Evolutionary conservation across 2,113 vertebrate genomes (phyloP).

Genomic region (Otus sunia): DNA sequence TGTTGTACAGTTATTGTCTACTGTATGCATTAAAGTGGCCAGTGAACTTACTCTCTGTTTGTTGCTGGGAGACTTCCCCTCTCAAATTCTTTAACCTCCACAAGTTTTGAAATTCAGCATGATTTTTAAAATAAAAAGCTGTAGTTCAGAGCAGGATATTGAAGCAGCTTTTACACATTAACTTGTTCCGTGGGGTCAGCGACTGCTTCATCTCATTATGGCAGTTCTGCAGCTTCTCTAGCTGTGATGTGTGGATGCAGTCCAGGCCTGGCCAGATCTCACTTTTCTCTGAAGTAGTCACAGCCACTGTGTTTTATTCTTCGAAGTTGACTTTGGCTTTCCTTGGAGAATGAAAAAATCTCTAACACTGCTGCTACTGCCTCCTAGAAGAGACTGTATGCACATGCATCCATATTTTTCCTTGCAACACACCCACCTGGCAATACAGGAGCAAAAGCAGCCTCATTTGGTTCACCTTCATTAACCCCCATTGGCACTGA

Average conservation of each 20-base stretch:
- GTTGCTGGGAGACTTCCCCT: background rate
- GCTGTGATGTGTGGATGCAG: background rate
- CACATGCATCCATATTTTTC: background rate
- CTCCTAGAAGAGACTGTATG: background rate
- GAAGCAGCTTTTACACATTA: background rate
- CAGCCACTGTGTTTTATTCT: background rate
- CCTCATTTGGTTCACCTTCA: background rate
- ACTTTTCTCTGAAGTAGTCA: background rate
- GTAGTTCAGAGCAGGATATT: background rate
- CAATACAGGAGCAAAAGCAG: background rate
- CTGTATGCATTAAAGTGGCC: background rate
- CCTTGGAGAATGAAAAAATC: background rate
- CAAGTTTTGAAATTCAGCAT: background rate
- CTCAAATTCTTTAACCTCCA: background rate
- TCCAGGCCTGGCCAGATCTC: background rate
- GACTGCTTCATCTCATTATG: background rate
- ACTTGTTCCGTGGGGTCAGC: background rate
- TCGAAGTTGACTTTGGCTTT: background rate
- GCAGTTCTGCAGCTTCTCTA: background rate
- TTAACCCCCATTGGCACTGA: fast-evolving
- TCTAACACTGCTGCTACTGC: background rate
- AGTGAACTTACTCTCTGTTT: background rate
- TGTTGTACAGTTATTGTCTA: background rate
- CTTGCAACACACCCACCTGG: background rate
- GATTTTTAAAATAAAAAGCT: background rate